Conservation (phyloP, 1,140 invertebrate species). For the Hormaphis cornu region DNA sequence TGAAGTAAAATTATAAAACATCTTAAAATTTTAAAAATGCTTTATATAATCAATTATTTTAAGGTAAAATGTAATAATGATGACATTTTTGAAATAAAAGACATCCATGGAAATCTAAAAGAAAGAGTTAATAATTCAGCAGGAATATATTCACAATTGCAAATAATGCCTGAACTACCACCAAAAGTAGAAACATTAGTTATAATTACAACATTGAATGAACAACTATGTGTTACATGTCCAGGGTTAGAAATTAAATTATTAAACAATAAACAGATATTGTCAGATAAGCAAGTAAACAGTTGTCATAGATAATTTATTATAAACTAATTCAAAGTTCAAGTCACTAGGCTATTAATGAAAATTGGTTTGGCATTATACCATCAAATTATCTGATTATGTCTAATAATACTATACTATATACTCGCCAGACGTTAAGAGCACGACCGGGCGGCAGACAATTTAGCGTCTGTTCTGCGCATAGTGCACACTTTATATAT, state of each 20-base stretch:
- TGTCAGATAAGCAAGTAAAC: too few relatives aligned
- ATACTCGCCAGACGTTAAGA: too few relatives aligned
- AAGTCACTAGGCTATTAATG: too few relatives aligned
- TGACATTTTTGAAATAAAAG: constrained; percentile 47
- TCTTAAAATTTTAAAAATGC: constrained; percentile 20
- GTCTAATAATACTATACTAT: too few relatives aligned
- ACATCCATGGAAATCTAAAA: constrained; percentile 46
- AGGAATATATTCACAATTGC: constrained; percentile 49
- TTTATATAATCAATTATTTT: constrained; percentile 11
- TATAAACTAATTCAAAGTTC: too few relatives aligned
- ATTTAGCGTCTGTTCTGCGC: too few relatives aligned
- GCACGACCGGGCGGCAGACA: too few relatives aligned
- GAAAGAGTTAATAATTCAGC: constrained; percentile 53
- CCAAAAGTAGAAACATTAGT: constrained; percentile 43
- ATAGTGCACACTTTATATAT: too few relatives aligned
- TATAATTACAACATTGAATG: constrained; percentile 43
- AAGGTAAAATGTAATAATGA: constrained; percentile 46
- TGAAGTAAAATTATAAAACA: constrained; percentile 43
- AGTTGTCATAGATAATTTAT: too few relatives aligned
- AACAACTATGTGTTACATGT: constrained; percentile 45
- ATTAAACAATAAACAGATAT: constrained; percentile 43
- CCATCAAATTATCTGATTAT: too few relatives aligned
- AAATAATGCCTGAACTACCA: constrained; percentile 45
- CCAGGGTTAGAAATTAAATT: constrained; percentile 41
- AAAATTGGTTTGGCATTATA: too few relatives aligned